Conservation (phyloP, 2,888 invertebrate species). For the Aphodius granarius region DNA sequence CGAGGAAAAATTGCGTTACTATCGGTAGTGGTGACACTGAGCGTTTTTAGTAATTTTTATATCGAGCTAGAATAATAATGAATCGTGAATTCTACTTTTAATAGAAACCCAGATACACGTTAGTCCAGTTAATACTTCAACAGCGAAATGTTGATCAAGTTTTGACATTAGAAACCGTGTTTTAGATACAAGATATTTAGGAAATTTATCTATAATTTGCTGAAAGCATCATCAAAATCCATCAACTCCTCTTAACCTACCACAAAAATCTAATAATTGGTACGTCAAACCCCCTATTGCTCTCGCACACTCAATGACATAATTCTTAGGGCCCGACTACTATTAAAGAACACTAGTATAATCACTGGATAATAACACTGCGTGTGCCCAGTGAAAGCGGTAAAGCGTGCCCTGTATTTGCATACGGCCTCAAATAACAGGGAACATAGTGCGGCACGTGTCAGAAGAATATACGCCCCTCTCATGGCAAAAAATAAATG, state of each 20-base stretch:
- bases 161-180: no score
- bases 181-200: no score
- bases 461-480: not conserved
- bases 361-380: conserved; percentile 24
- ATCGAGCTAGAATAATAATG: no score
- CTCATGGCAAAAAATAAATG: not conserved
- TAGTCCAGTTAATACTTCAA: no score
- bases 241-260: no score
- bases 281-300: not conserved
- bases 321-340: not conserved
- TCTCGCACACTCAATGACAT: not conserved
- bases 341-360: conserved; percentile 23
- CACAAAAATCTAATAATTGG: not conserved
- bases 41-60: not conserved
- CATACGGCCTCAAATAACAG: conserved; percentile 29
- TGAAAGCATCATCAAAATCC: no score
- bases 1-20: not conserved
- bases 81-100: no score
- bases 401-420: conserved; percentile 30
- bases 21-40: not conserved
- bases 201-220: no score
- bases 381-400: conserved; percentile 24
- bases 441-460: not conserved
- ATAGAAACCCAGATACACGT: no score
- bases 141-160: no score